Percentiles rank a stretch among this genome's conserved stretches.
Conservation (phyloP, 2,113 vertebrate species). For the Neogale vison region DNA sequence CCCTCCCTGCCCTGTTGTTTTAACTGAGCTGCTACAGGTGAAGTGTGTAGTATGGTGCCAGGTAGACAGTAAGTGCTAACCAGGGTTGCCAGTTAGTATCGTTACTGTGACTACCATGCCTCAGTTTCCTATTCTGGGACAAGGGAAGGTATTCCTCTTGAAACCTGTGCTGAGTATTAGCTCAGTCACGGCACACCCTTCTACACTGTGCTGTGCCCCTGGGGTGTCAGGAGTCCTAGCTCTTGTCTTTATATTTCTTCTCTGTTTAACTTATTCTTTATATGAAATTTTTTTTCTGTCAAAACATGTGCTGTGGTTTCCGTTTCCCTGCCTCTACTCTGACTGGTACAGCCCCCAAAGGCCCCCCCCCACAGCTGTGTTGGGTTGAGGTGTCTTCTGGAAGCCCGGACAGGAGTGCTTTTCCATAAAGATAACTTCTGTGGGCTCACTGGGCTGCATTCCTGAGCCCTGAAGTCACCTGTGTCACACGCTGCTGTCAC, state of each 20-base stretch:
- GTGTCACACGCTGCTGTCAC: not conserved
- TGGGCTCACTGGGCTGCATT: slow-evolving; percentile 26
- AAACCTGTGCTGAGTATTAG: not conserved
- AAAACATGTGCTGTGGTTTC: not conserved
- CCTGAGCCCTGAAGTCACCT: slow-evolving; percentile 58
- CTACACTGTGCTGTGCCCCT: rapidly evolving
- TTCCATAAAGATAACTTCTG: not conserved
- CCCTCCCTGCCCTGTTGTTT: not conserved
- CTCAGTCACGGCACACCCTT: rapidly evolving
- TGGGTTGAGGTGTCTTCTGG: not conserved
- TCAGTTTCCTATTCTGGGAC: not conserved
- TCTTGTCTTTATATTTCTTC: not conserved
- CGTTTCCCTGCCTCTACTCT: not conserved
- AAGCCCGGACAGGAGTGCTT: not conserved
- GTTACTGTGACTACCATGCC: not conserved
- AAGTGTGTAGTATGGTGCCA: rapidly evolving
- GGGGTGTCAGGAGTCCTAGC: not conserved
- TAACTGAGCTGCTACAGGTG: not conserved
- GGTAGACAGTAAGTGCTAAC: rapidly evolving
- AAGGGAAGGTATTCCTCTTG: not conserved
- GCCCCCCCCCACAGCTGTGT: not conserved
- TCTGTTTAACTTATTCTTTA: not conserved
- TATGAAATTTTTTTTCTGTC: not conserved
- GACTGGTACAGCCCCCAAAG: not conserved
- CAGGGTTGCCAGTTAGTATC: rapidly evolving